phyloP scores from a whole-genome alignment of 2,888 invertebrate genomes.

The Platerodrilus igneus region DNA sequence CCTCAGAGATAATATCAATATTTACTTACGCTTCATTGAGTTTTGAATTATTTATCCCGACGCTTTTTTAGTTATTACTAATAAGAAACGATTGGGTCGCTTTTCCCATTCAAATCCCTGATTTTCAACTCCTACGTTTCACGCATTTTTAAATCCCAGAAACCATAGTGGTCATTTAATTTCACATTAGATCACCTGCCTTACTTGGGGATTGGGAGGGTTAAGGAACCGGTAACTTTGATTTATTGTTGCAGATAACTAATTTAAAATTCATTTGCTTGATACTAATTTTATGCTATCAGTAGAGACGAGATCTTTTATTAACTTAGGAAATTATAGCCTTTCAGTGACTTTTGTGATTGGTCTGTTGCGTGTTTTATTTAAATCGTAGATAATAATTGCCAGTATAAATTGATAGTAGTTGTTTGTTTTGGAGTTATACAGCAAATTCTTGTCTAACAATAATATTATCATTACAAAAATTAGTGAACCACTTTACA shows the following conservation, averaged over 20 bases:
- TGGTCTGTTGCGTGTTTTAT: too few relatives aligned
- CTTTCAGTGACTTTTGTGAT: too few relatives aligned
- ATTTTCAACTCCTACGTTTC: constrained; percentile 1
- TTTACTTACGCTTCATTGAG: constrained; percentile 17
- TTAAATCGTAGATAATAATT: too few relatives aligned
- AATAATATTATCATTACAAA: too few relatives aligned
- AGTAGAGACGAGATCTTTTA: too few relatives aligned
- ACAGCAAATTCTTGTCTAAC: too few relatives aligned
- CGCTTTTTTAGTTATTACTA: constrained; percentile 14
- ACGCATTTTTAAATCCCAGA: constrained; percentile 2
- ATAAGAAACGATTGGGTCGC: neutral
- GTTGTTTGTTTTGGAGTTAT: too few relatives aligned
- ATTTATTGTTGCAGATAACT: constrained; percentile 13
- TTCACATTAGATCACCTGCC: constrained; percentile 13
- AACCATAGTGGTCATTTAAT: constrained; percentile 21
- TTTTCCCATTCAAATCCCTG: too few relatives aligned
- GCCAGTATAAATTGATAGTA: too few relatives aligned
- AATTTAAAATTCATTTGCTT: constrained; percentile 18
- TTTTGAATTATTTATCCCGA: constrained; percentile 19
- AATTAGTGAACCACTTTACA: too few relatives aligned
- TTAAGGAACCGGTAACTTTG: constrained; percentile 11
- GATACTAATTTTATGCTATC: constrained; percentile 20
- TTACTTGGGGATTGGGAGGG: constrained; percentile 12
- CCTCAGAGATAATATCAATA: constrained; percentile 21
- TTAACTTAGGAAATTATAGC: too few relatives aligned